Conservation (phyloP, 2,888 invertebrate species). For the Tuta absoluta region DNA sequence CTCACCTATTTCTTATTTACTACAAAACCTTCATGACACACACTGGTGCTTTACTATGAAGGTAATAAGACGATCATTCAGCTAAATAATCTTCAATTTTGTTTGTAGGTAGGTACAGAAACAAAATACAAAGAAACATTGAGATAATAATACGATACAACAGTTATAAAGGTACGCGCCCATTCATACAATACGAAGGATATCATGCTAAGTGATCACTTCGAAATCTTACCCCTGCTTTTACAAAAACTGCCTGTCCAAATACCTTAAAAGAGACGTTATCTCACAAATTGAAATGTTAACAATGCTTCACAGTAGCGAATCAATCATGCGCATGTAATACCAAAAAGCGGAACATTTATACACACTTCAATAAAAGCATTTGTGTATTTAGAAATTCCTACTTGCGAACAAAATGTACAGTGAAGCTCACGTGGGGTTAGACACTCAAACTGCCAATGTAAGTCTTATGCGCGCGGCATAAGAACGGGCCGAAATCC, state of each 20-base stretch:
- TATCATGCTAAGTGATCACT: slow-evolving; percentile 1
- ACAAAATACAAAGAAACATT: background rate
- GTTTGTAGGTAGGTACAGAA: too few species aligned
- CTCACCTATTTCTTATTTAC: slow-evolving; percentile 26
- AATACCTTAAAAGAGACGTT: slow-evolving; percentile 9
- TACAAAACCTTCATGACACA: background rate
- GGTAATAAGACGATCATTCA: background rate
- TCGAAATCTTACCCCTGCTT: slow-evolving; percentile 4
- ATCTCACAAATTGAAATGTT: slow-evolving; percentile 11
- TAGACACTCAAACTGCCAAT: too few species aligned
- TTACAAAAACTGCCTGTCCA: slow-evolving; percentile 10
- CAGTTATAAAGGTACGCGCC: background rate
- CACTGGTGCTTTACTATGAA: background rate
- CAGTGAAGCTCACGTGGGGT: too few species aligned
- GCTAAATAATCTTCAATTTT: background rate
- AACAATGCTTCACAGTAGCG: slow-evolving; percentile 17
- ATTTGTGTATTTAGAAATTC: slow-evolving; percentile 32
- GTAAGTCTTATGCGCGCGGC: too few species aligned
- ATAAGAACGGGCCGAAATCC: too few species aligned
- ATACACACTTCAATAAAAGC: slow-evolving; percentile 39
- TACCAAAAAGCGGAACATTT: slow-evolving; percentile 40
- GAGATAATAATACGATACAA: background rate
- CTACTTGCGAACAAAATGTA: slow-evolving; percentile 17
- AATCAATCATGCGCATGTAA: slow-evolving; percentile 42
- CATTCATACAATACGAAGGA: background rate